Percentiles rank a stretch among this genome's conserved stretches.
phyloP scores from a whole-genome alignment of 2,113 vertebrate genomes.

The Cochlearius cochlearius region DNA sequence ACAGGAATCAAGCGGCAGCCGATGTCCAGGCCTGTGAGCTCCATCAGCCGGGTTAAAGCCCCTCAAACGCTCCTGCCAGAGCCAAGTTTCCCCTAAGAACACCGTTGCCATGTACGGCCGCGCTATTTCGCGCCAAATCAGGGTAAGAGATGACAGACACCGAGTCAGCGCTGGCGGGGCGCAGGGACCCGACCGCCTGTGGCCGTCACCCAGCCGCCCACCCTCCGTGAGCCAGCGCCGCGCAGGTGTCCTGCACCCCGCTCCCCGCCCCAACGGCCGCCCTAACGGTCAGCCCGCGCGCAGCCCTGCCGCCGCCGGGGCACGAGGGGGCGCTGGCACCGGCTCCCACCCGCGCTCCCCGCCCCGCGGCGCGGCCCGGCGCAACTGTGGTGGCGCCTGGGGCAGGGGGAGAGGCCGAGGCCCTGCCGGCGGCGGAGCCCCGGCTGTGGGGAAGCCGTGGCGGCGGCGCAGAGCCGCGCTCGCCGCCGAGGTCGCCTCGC shows the following conservation, averaged over 20 bases:
- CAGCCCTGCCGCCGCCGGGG: too few species aligned
- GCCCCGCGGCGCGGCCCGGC: too few species aligned
- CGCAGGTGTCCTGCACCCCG: conserved; percentile 61
- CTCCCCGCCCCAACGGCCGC: background rate
- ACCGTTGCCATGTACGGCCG: background rate
- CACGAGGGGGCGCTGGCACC: too few species aligned
- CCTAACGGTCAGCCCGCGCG: too few species aligned
- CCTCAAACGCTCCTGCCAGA: background rate
- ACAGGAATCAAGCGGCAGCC: too few species aligned
- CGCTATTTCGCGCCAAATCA: background rate
- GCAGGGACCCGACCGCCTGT: rapidly evolving
- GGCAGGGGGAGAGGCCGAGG: too few species aligned
- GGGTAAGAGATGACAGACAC: too few species aligned
- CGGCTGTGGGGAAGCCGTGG: background rate
- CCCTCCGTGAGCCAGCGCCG: background rate
- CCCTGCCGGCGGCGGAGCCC: background rate
- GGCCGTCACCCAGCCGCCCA: background rate
- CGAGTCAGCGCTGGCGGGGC: too few species aligned
- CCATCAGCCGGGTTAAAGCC: background rate
- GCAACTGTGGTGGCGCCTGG: too few species aligned
- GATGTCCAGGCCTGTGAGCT: background rate
- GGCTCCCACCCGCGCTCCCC: too few species aligned
- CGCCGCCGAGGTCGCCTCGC: background rate
- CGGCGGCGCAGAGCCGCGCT: background rate
- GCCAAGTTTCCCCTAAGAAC: background rate